phyloP scores from a whole-genome alignment of 2,888 invertebrate genomes.

The Lithodes maja region DNA sequence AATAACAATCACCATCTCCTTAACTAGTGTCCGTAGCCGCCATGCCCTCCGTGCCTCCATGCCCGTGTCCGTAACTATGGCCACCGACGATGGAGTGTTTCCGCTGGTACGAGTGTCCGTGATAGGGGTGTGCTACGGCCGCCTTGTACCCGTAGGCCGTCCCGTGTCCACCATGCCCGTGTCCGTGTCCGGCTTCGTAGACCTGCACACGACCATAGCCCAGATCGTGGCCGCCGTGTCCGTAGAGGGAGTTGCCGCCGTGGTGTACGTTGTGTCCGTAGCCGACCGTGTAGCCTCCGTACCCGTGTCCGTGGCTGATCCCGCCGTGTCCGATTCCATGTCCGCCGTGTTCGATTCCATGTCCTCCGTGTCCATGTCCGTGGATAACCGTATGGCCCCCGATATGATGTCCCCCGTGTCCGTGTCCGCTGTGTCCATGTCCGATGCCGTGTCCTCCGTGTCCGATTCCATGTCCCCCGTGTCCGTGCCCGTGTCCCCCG shows the following conservation, averaged over 20 bases:
- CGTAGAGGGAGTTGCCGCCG: background rate
- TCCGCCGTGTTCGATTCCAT: background rate
- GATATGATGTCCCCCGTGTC: background rate
- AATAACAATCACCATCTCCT: no score
- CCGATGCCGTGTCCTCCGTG: background rate
- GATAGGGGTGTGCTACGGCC: conserved; percentile 34
- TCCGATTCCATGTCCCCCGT: background rate
- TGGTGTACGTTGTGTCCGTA: background rate
- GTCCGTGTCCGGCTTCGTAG: conserved; percentile 12
- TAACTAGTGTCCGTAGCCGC: no score
- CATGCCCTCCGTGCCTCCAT: background rate
- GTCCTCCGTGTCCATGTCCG: conserved; percentile 12
- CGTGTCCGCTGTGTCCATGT: conserved; percentile 1
- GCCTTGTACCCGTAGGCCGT: conserved; percentile 37
- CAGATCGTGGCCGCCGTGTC: background rate
- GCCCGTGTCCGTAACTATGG: background rate
- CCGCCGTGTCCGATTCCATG: conserved; percentile 15
- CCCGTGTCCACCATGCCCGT: conserved; percentile 23
- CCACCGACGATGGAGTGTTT: background rate
- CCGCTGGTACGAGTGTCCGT: conserved; percentile 43
- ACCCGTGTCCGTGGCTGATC: background rate
- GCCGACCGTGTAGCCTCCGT: background rate
- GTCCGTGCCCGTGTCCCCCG: conserved; percentile 1
- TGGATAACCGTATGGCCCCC: conserved; percentile 14
- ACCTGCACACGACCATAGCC: conserved; percentile 28